Evolutionary conservation across 2,888 invertebrate genomes (phyloP).

Genomic region (Cylloceria caligata): DNA sequence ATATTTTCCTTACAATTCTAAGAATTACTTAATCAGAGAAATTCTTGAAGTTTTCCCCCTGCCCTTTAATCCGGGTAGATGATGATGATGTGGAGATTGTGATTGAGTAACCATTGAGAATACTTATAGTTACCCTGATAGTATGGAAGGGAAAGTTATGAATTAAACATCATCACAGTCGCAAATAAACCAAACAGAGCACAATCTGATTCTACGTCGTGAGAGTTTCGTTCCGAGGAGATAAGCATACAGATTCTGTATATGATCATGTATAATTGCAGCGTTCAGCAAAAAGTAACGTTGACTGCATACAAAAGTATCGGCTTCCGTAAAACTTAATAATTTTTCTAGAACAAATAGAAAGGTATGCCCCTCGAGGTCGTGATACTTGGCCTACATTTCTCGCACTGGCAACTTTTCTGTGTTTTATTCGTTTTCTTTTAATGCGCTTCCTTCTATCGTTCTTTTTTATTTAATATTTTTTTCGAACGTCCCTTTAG

Average conservation of each 20-base stretch:
- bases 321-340: slow-evolving; percentile 29
- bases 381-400: slow-evolving; percentile 28
- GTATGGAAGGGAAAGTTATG: too few species aligned
- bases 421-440: slow-evolving; percentile 39
- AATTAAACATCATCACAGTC: background rate
- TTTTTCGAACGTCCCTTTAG: slow-evolving; percentile 61
- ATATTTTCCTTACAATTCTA: too few species aligned
- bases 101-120: too few species aligned
- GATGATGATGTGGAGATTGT: too few species aligned
- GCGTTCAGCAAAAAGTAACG: background rate
- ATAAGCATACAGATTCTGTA: background rate
- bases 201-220: background rate
- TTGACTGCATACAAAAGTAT: background rate
- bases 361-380: slow-evolving; percentile 49
- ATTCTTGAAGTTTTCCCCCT: too few species aligned
- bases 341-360: slow-evolving; percentile 35
- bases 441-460: slow-evolving; percentile 36
- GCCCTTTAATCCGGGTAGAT: too few species aligned
- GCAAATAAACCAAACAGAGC: background rate
- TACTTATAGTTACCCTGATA: too few species aligned
- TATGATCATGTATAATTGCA: background rate
- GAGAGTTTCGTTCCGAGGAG: background rate
- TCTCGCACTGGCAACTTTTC: slow-evolving; percentile 32
- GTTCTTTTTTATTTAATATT: slow-evolving; percentile 46
- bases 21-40: too few species aligned